Base-by-base conservation (phyloP, 2,888 invertebrate species). In the Caenorhabditis panamensis region DNA sequence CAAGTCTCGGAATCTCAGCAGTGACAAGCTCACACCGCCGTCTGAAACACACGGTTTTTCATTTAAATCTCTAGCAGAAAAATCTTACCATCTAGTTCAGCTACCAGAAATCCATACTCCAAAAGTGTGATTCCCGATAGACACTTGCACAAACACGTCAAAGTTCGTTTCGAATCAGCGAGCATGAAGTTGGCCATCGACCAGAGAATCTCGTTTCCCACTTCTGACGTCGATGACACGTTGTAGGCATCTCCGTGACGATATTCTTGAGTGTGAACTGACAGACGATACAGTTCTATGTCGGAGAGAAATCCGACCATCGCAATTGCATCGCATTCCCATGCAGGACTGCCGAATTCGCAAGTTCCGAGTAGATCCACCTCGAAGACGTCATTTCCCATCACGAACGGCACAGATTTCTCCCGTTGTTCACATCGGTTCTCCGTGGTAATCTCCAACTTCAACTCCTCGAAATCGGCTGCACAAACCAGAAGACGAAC, bases 251-350 rank as follows among this genome's bases (percentile, higher is more conserved):
- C 18, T 5, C 1, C 6, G n/a, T n/a, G 9, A 54, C 58, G 0
- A 11, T 2, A 22, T n/a, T 22, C 18, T 18, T 49, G 31, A 6
- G 16, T n/a, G 18, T 11, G 13, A n/a, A 49, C 47, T 47, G 54
- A 54, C 13, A 64, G 20, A 18, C 72, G 72, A n/a, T 37, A 58
- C 1, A 72, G 28, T 8, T 72, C 72, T 26, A 63, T 72, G 63
- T 63, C 58, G 1, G 72, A 54, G 1, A 72, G 36, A 26, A 72
- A 64, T 64, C 72, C 72, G 49, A 64, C 11, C n/a, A 72, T 36
- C 1, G 26, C 26, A 18, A 72, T 28, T 0, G 16, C 11, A 4
- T 53, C 18, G 20, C 61, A 18, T 9, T 8, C 11, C 28, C 51
- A 62, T 11, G 6, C 54, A 0, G 16, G n/a, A 13, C 26, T 71